Evolutionary conservation across 1,140 invertebrate species (phyloP).

Genomic region (Drosophila tropicalis): DNA sequence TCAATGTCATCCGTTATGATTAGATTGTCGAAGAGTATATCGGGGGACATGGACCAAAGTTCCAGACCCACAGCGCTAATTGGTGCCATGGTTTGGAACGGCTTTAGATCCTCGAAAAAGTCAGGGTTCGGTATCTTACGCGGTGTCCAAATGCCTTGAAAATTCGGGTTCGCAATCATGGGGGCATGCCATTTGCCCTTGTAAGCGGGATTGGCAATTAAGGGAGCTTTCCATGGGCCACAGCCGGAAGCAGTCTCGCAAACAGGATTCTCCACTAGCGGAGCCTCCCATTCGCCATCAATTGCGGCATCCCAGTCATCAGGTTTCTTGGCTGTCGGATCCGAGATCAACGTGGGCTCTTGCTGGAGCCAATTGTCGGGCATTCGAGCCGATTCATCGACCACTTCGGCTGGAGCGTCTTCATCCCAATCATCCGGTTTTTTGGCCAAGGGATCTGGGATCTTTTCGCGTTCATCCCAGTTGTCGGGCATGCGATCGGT

Average conservation of each 20-base stretch:
- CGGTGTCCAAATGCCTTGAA: constrained; percentile 97
- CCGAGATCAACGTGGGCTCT: constrained; percentile 94
- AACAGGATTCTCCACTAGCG: constrained; percentile 94
- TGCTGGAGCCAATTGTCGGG: constrained; percentile 98
- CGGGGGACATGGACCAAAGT: constrained; percentile 98
- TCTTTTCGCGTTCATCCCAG: constrained; percentile 99
- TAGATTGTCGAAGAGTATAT: constrained; percentile 97
- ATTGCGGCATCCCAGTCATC: constrained; percentile 98
- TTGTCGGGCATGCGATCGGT: constrained; percentile 94
- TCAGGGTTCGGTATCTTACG: constrained; percentile 94
- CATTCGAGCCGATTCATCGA: constrained; percentile 93
- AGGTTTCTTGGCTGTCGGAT: constrained; percentile 94
- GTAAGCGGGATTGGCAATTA: constrained; percentile 95
- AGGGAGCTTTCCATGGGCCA: constrained; percentile 94
- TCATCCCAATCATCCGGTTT: constrained; percentile 99
- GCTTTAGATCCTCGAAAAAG: constrained; percentile 95
- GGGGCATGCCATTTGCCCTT: constrained; percentile 97
- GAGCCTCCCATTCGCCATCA: constrained; percentile 99
- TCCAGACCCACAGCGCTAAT: constrained; percentile 98
- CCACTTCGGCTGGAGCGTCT: constrained; percentile 93
- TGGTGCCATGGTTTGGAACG: constrained; percentile 93
- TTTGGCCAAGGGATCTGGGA: constrained; percentile 92
- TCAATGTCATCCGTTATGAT: constrained; percentile 93
- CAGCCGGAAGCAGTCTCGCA: constrained; percentile 94
- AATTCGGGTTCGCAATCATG: constrained; percentile 96